phyloP scores from a whole-genome alignment of 2,113 vertebrate genomes.

The Rhinogobius similis region DNA sequence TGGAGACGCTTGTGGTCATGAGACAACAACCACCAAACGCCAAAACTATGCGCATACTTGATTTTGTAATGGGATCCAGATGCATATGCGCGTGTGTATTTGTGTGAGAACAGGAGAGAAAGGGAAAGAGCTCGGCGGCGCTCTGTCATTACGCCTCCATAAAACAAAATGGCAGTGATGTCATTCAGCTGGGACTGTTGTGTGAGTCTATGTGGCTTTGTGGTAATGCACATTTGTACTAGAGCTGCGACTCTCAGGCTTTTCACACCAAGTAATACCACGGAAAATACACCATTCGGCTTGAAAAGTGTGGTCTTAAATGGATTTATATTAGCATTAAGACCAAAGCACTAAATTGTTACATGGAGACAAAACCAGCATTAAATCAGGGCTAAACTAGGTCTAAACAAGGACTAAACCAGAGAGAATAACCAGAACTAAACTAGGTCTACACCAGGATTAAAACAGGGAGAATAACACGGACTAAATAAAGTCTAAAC shows the following conservation, averaged over 20 bases:
- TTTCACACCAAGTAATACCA: slow-evolving; percentile 1
- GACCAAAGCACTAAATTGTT: background rate
- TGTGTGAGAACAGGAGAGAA: slow-evolving; percentile 8
- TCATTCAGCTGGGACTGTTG: slow-evolving; percentile 55
- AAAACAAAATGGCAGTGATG: slow-evolving; percentile 70
- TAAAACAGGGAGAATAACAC: too few species aligned
- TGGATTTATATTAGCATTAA: background rate
- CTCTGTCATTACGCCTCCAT: slow-evolving; percentile 75
- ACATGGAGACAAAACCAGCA: background rate
- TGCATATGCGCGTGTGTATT: slow-evolving; percentile 36
- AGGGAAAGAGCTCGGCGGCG: slow-evolving; percentile 32
- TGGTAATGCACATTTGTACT: slow-evolving; percentile 34
- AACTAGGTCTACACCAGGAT: too few species aligned
- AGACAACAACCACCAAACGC: slow-evolving; percentile 58
- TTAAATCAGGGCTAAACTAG: background rate
- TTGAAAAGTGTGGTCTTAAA: background rate
- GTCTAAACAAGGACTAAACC: background rate
- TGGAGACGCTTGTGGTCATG: slow-evolving; percentile 54
- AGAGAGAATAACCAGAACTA: too few species aligned
- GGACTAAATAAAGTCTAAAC: too few species aligned
- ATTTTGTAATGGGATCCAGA: slow-evolving; percentile 71
- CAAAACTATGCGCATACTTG: slow-evolving; percentile 63
- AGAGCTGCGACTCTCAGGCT: background rate
- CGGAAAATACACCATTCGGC: background rate
- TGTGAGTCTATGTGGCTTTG: slow-evolving; percentile 25